Percentiles rank a stretch among this genome's conserved stretches.
Evolutionary conservation across 2,113 vertebrate genomes (phyloP).

Genomic region (Sphaerodactylus townsendi): DNA sequence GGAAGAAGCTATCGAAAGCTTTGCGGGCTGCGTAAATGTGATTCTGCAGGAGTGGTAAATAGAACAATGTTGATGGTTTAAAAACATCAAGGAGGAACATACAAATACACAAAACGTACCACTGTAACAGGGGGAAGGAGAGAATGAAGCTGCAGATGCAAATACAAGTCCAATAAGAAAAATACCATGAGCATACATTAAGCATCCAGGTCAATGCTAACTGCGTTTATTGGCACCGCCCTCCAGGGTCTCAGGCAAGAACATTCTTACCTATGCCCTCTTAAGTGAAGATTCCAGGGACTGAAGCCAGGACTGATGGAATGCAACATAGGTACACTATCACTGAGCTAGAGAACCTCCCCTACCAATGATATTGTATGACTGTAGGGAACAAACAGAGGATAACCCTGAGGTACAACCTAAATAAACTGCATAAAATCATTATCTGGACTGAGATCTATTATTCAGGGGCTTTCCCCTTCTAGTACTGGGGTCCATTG

Average conservation of each 20-base stretch:
- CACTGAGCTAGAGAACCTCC: neutral
- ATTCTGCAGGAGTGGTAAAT: constrained; percentile 59
- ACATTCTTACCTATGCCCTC: neutral
- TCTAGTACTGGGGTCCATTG: neutral
- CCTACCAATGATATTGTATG: neutral
- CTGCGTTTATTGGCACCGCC: too few species aligned
- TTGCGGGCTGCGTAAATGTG: constrained; percentile 74
- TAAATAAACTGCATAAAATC: neutral
- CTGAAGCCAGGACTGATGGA: neutral
- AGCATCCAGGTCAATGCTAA: too few species aligned
- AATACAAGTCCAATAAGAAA: neutral
- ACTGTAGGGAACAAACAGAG: neutral
- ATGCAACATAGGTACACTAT: neutral
- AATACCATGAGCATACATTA: neutral
- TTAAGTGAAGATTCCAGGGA: neutral
- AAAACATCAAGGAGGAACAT: neutral
- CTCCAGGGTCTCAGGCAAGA: neutral
- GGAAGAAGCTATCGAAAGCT: constrained; percentile 79
- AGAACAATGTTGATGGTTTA: neutral
- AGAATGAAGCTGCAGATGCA: neutral
- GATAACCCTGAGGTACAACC: neutral
- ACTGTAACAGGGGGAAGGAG: neutral
- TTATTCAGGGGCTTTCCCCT: neutral
- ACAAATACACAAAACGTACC: too few species aligned
- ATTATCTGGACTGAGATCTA: neutral